phyloP scores from a whole-genome alignment of 2,888 invertebrate species.

The Xestia xanthographa region DNA sequence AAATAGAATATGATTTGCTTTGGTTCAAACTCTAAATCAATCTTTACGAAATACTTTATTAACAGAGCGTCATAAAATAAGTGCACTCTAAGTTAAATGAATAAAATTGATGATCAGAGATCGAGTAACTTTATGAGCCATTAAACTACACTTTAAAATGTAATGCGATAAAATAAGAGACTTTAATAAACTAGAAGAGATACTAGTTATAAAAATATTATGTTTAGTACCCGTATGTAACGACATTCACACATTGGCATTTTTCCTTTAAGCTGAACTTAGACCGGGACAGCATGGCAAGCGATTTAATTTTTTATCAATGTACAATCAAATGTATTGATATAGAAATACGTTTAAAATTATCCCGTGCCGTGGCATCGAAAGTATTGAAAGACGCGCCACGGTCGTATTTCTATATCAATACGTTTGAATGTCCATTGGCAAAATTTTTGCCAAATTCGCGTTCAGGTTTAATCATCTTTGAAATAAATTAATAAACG shows the following conservation, averaged over 20 bases:
- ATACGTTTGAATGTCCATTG: too few relatives aligned
- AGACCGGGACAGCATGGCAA: too few relatives aligned
- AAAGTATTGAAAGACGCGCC: too few relatives aligned
- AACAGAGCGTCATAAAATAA: constrained; percentile 19
- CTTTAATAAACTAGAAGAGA: constrained; percentile 1
- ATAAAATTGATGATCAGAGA: not conserved
- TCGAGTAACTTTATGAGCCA: constrained; percentile 14
- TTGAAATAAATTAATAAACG: not conserved
- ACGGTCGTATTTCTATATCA: too few relatives aligned
- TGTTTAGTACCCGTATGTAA: not conserved
- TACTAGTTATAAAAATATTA: constrained; percentile 20
- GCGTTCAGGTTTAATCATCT: too few relatives aligned
- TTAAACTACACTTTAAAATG: constrained; percentile 36
- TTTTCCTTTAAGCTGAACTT: too few relatives aligned
- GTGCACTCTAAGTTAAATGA: too few relatives aligned
- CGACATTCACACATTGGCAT: not conserved
- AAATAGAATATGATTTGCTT: not conserved
- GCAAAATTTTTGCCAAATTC: too few relatives aligned
- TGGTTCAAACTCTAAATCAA: not conserved
- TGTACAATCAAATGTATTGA: too few relatives aligned
- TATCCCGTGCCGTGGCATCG: too few relatives aligned
- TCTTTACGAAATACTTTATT: not conserved
- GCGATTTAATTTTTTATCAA: too few relatives aligned
- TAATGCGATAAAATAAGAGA: constrained; percentile 16
- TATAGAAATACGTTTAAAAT: too few relatives aligned